phyloP scores from a whole-genome alignment of 2,888 invertebrate genomes.

The Dasypolia templi region DNA sequence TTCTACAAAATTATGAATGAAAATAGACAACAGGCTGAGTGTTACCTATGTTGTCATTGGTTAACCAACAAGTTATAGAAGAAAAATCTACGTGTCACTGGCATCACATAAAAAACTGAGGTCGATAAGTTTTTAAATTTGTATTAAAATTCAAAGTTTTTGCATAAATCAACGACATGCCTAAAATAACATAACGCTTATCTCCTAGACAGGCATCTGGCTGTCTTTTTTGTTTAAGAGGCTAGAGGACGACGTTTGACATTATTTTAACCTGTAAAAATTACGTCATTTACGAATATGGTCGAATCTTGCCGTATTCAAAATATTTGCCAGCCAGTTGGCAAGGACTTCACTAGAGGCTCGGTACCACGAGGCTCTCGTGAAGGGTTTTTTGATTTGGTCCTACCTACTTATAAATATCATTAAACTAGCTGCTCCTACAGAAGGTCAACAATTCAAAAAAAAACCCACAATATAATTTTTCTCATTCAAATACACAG shows the following conservation, averaged over 20 bases:
- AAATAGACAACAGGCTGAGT: neutral
- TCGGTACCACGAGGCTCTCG: too few species aligned
- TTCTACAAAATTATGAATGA: neutral
- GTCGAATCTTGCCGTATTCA: neutral
- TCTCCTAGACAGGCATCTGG: neutral
- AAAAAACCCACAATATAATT: too few species aligned
- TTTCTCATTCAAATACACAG: too few species aligned
- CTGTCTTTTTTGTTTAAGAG: constrained; percentile 1
- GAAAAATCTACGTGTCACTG: constrained; percentile 4
- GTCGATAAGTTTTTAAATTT: too few species aligned
- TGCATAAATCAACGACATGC: neutral
- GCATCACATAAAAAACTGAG: neutral
- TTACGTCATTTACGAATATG: neutral
- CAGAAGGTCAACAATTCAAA: neutral
- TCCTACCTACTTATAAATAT: neutral
- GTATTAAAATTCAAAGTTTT: neutral
- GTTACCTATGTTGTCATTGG: neutral
- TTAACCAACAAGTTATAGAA: neutral
- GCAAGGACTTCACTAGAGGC: too few species aligned
- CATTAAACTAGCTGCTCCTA: too few species aligned
- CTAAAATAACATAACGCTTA: neutral
- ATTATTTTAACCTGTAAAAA: constrained; percentile 8
- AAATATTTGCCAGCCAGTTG: neutral
- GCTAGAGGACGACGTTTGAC: constrained; percentile 9
- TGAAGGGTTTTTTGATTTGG: too few species aligned